Evolutionary conservation across 1,140 invertebrate species (phyloP), one percentile per base, ranked within the genome.

Genomic region (Steinernema khuongi): DNA sequence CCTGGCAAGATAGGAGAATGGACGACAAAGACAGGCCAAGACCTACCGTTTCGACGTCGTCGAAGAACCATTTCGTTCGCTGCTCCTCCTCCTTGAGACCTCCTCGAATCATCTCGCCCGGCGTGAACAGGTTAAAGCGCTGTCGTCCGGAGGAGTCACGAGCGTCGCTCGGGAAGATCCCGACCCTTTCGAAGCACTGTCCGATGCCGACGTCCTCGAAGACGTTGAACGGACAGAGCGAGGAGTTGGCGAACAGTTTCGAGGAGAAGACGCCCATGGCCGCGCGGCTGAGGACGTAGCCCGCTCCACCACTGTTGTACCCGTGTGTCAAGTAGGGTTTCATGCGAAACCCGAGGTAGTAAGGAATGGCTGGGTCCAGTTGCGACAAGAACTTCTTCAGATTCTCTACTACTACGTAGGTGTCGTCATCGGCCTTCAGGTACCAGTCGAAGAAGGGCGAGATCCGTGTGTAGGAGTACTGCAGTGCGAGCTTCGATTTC

Each of bases 381-480:
- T 68, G 31, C 1, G 71, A 43, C 0, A 86, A 71, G 43, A 85
- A 81, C 31, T 80, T 74, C 28, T 83, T 76, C n/a, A 87, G 70
- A 76, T 86, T 86, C 77, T 86, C 86, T 67, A 86, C 73, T 26
- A 86, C 83, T 17, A 86, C 78, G 66, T 83, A 87, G 0, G 86
- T 85, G 73, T 87, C 86, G 74, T 86, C 85, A 60, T 86, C 85
- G 7, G 82, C 81, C 36, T 75, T 75, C 50, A 75, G 28, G 36
- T 75, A 75, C 74, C 74, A 75, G 66, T 75, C 74, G 36, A 75
- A 75, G 7, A 72, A 60, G 1, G 60, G 29, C 1, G 74, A 75
- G 43, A 75, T 75, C 11, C 69, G 31, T 14, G 33, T 68, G 70
- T 75, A 75, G 31, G 66, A 31, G 14, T 72, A 70, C 67, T 44